phyloP scores from a whole-genome alignment of 2,888 invertebrate species.

The Zonitis immaculata region DNA sequence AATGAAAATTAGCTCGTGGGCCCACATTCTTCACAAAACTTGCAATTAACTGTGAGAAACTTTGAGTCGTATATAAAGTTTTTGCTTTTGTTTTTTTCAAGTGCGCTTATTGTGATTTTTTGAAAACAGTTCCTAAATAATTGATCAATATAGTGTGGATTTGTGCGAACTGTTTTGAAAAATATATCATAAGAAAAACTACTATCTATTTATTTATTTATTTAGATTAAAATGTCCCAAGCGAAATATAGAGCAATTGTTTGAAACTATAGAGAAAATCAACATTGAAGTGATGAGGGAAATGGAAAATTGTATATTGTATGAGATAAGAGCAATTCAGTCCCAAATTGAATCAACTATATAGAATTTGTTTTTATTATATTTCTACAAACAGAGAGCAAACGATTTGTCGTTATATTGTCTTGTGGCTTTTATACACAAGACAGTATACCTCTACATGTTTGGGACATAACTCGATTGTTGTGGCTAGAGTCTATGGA shows the following conservation, averaged over 20 bases:
- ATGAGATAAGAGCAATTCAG: constrained; percentile 24
- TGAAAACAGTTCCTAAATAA: constrained; percentile 25
- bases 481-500: not conserved
- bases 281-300: not conserved
- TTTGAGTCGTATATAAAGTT: constrained; percentile 29
- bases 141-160: constrained; percentile 31
- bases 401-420: constrained; percentile 14
- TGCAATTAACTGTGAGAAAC: constrained; percentile 22
- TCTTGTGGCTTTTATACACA: constrained; percentile 8
- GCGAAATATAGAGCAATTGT: no score
- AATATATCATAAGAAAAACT: not conserved
- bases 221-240: not conserved
- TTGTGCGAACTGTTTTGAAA: constrained; percentile 38
- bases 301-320: constrained; percentile 16
- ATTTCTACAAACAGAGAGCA: constrained; percentile 6
- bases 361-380: constrained; percentile 14
- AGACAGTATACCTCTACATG: constrained; percentile 7
- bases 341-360: constrained; percentile 25
- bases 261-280: not conserved
- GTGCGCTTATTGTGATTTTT: constrained; percentile 27
- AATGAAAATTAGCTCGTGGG: no score
- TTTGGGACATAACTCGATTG: not conserved
- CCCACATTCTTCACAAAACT: constrained; percentile 17
- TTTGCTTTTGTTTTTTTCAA: no score
- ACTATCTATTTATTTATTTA: not conserved